Base-by-base conservation (phyloP, 2,797 vertebrate genomes). In the Botia kubotai region DNA sequence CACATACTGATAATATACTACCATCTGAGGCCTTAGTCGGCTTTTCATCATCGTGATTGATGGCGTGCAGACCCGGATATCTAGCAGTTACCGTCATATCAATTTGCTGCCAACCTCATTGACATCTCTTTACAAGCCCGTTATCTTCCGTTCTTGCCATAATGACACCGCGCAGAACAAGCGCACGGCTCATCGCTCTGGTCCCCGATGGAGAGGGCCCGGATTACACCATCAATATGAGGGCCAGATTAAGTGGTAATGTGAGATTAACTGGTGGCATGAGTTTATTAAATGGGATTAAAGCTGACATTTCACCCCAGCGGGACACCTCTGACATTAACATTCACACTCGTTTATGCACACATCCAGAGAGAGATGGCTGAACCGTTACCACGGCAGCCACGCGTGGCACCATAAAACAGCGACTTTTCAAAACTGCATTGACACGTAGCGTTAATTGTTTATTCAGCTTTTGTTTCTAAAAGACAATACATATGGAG, bases 231-330 rank as follows among this genome's bases (percentile, higher is more conserved):
- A 76, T 87, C 86, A 89, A 88, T 92, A 91, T 91, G 87, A 91
- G 90, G 87, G 86, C 72, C 84, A 91, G 92, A 93, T 93, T 93
- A 92, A 93, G 91, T 89, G 87, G 88, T 92, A 93, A 93, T 93
- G 77, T 72, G 75, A 91, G 92, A 93, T 93, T 92, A 92, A 94
- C 91, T 88, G 87, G 87, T 92, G 92, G 91, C 91, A 92, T 92
- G 85, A 90, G 88, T 89, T 93, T 91, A 93, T 93, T 93, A 90
- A 91, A 91, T 73, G 87, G 91, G 93, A 94, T 94, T 93, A 93
- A 91, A 71, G 84, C 60, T 92, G 90, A 93, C 92, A 93, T 93
- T 92, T 91, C 65, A 26, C 83, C 83, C 88, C 87, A 89, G 86
- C 88, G 62, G 85, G 52, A 63, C 43, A 55, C 39, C 68, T 62